These are phyloP conservation scores for Poecilia velifera DNA, from an alignment of 2,797 vertebrate species.

Conservation along the genomic window DNA sequence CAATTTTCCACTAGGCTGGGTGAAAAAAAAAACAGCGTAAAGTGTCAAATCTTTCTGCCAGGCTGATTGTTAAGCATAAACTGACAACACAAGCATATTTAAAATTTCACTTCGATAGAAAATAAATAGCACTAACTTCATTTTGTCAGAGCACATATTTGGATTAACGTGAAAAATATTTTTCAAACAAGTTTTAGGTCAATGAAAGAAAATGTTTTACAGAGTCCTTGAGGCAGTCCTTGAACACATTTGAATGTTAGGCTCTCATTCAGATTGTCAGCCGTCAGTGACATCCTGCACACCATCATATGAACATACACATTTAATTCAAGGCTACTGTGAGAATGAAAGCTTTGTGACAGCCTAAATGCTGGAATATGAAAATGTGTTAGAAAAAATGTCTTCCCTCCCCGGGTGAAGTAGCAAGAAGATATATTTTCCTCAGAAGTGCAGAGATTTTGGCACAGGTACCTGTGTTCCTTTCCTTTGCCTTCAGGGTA, in stretches of 20 bases:
- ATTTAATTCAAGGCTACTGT: constrained; percentile 23
- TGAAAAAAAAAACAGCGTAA: constrained; percentile 19
- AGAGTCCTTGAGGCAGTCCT: constrained; percentile 32
- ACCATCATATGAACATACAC: constrained; percentile 11
- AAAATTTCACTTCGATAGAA: neutral
- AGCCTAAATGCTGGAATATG: constrained; percentile 32
- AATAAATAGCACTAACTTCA: neutral
- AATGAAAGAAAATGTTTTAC: constrained; percentile 4
- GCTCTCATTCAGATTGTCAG: constrained; percentile 21
- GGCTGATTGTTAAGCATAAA: constrained; percentile 8
- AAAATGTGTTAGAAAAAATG: constrained; percentile 26
- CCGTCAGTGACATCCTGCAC: constrained; percentile 6
- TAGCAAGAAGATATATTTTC: constrained; percentile 32
- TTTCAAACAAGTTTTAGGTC: constrained; percentile 12
- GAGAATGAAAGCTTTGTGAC: constrained; percentile 28
- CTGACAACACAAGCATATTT: neutral
- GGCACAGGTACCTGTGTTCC: constrained; percentile 45
- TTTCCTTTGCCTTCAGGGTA: constrained; percentile 33
- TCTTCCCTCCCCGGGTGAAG: constrained; percentile 16
- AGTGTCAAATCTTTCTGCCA: constrained; percentile 15
- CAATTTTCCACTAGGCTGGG: constrained; percentile 4
- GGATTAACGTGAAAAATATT: constrained; percentile 16
- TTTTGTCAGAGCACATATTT: neutral
- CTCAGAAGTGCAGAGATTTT: constrained; percentile 47
- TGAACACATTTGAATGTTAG: constrained; percentile 20